Percentiles rank a stretch among this genome's conserved stretches.
Evolutionary conservation across 2,888 invertebrate genomes (phyloP).

Genomic region (Lacanobia oleracea): DNA sequence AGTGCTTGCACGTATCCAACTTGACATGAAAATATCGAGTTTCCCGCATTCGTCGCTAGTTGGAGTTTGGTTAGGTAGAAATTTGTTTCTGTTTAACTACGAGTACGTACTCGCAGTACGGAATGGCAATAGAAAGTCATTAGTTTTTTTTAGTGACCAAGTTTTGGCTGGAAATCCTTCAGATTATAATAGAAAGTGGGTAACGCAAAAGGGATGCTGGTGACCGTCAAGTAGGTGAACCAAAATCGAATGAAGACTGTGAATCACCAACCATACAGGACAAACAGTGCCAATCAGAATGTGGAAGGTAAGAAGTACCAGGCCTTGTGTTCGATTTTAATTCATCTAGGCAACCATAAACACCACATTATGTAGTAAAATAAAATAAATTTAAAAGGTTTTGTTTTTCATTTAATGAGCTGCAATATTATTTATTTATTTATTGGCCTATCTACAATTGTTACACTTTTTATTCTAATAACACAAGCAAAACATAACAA

Average conservation of each 20-base stretch:
- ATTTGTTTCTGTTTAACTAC: conserved; percentile 43
- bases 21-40: conserved; percentile 34
- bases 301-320: background rate
- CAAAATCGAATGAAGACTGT: no score
- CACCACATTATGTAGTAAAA: background rate
- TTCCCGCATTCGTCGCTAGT: conserved; percentile 37
- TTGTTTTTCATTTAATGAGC: no score
- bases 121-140: conserved; percentile 39
- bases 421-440: no score
- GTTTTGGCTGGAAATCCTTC: background rate
- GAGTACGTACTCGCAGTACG: conserved; percentile 33
- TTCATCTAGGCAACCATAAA: background rate
- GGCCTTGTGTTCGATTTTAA: background rate
- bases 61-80: conserved; percentile 31
- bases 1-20: conserved; percentile 19
- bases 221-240: background rate
- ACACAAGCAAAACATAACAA: no score
- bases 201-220: background rate
- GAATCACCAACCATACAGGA: background rate
- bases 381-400: no score
- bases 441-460: no score
- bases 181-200: background rate
- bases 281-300: background rate
- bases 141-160: background rate
- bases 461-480: no score